Percentiles rank a stretch among this genome's conserved stretches.
Evolutionary conservation across 2,888 invertebrate genomes (phyloP).

Genomic region (Plebejus argus): DNA sequence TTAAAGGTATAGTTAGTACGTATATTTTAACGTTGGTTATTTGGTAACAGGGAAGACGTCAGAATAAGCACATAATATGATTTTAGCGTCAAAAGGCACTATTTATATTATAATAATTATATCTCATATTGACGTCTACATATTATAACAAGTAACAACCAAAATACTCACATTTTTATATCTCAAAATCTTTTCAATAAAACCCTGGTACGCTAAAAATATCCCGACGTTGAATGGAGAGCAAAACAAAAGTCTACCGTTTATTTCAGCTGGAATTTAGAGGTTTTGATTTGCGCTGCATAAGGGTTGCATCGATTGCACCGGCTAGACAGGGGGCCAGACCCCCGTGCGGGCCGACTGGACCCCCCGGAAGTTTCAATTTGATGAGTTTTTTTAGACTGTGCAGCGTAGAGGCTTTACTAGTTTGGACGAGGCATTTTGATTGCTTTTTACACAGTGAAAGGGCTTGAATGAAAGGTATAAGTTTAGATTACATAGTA

Average conservation of each 20-base stretch:
- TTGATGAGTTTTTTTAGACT: neutral
- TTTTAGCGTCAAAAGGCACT: too few species aligned
- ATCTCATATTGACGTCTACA: too few species aligned
- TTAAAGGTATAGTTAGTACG: too few species aligned
- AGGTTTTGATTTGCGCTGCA: constrained; percentile 11
- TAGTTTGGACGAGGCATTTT: neutral
- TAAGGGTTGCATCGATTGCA: constrained; percentile 1
- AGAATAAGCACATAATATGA: too few species aligned
- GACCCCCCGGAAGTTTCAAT: constrained; percentile 2
- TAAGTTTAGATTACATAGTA: neutral
- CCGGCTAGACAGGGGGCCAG: neutral
- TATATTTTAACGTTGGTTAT: too few species aligned
- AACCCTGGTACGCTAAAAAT: neutral
- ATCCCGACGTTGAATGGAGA: neutral
- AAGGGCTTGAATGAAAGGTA: neutral
- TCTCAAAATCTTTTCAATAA: neutral
- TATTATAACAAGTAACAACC: too few species aligned
- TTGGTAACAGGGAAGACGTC: too few species aligned
- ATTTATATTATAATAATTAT: too few species aligned
- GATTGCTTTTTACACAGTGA: neutral
- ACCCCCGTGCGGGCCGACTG: neutral
- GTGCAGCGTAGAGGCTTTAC: neutral
- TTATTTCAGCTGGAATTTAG: neutral
- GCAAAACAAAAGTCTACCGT: neutral
- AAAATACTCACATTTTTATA: neutral